phyloP scores from a whole-genome alignment of 2,113 vertebrate genomes.

The Ceyx margarethae region DNA sequence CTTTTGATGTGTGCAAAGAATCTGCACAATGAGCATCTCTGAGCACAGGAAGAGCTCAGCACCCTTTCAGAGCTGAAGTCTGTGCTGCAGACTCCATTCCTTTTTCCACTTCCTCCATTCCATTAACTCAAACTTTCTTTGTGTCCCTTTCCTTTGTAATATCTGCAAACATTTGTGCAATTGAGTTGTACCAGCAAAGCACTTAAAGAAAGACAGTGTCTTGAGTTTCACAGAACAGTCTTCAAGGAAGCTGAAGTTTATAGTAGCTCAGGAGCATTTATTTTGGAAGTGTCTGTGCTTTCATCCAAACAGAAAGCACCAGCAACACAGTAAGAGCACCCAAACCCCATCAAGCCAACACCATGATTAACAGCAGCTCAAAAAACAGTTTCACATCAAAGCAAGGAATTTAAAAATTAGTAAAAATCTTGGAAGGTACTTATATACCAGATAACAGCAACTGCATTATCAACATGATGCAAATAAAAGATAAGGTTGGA shows the following conservation, averaged over 20 bases:
- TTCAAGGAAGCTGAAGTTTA: not conserved
- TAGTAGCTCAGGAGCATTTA: not conserved
- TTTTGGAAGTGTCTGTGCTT: not conserved
- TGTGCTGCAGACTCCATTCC: not conserved
- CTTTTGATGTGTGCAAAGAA: not conserved
- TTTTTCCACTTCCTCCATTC: not conserved
- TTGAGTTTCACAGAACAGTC: not conserved
- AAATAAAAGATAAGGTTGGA: not conserved
- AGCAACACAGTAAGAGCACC: not conserved
- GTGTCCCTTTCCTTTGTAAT: not conserved
- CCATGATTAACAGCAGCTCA: not conserved
- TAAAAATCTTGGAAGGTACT: not conserved
- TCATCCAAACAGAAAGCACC: not conserved
- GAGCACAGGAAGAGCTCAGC: not conserved
- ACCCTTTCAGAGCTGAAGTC: not conserved
- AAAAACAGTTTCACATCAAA: not conserved
- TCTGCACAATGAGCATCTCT: not conserved
- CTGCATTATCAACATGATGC: not conserved
- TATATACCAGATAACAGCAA: not conserved
- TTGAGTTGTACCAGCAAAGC: not conserved
- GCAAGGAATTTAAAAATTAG: not conserved
- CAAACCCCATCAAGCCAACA: not conserved
- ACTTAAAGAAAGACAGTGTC: not conserved
- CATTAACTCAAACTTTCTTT: not conserved
- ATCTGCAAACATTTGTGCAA: not conserved